phyloP scores from a whole-genome alignment of 2,888 invertebrate species.

The Cabera pusaria region DNA sequence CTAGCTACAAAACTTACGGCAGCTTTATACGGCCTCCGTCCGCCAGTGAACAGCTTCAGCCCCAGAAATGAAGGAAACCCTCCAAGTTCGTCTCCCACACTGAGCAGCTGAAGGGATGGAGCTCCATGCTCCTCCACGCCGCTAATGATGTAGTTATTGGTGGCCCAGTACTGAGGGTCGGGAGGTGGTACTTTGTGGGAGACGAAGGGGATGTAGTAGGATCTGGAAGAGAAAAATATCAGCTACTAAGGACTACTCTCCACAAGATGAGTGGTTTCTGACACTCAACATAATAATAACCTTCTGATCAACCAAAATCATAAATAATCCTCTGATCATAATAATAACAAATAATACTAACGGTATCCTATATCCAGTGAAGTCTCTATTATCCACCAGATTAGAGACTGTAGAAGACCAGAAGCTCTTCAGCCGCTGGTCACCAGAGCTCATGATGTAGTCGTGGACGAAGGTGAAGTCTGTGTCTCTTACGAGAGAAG shows the following conservation, averaged over 20 bases:
- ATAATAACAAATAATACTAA: conserved; percentile 77
- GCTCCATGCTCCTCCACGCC: conserved; percentile 80
- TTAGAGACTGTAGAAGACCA: conserved; percentile 88
- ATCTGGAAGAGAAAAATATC: conserved; percentile 77
- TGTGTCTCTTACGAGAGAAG: conserved; percentile 84
- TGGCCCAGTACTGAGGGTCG: conserved; percentile 85
- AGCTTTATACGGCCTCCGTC: conserved; percentile 79
- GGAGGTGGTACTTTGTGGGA: conserved; percentile 84
- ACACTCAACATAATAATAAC: too few species aligned
- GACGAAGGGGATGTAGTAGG: conserved; percentile 86
- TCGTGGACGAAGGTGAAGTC: conserved; percentile 87
- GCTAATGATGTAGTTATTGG: conserved; percentile 88
- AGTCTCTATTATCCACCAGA: conserved; percentile 84
- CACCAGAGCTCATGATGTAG: conserved; percentile 84
- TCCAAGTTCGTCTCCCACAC: conserved; percentile 86
- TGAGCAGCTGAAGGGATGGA: conserved; percentile 71
- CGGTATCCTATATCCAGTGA: conserved; percentile 87
- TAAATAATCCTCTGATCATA: too few species aligned
- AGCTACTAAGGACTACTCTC: too few species aligned
- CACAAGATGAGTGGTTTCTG: too few species aligned
- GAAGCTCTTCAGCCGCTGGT: conserved; percentile 86
- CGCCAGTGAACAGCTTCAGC: conserved; percentile 64
- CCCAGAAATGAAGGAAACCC: conserved; percentile 85
- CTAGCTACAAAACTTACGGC: conserved; percentile 76
- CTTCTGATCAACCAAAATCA: too few species aligned